Base-by-base conservation (phyloP, 2,888 invertebrate genomes). In the Tinea pellionella region DNA sequence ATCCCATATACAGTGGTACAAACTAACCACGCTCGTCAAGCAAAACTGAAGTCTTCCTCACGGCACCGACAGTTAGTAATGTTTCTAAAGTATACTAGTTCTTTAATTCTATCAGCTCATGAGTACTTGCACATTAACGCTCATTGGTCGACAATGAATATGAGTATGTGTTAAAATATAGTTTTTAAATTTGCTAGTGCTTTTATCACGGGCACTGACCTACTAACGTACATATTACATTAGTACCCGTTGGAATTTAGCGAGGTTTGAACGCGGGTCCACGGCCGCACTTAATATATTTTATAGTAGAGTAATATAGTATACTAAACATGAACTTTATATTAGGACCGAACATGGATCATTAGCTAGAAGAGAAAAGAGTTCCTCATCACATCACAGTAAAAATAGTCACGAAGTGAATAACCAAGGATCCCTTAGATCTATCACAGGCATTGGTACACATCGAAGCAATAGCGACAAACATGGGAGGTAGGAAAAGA, bases 1-100 rank as follows among this genome's bases (percentile, higher is more conserved):
- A 96, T 96, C 70, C 95, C 95, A 1, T 96, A 96, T 76, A 95
- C 95, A 0, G 94, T 95, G 55, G 95, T 96, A 13, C 94, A 95
- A 78, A 92, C 93, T 63, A 88, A 81, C 73, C 89, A 90, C 67
- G 89, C 90, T 30, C 88, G 90, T 59, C 90, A 90, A 64, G 83
- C 90, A 37, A 90, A 90, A 68, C 78, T 90, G 15, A 73, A 80
- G 29, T 82, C 84, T 2, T 77, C 87, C 18, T 81, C 87, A 9
- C 82, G 83, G 70, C 84, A 86, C 63, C 76, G 70, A 61, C 83
- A 79, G 87, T 87, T 68, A 70, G 80, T 66, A 60, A 41, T 56
- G 4, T 42, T n/a, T 24, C 6, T n/a, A n/a, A n/a, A n/a, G n/a
- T n/a, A n/a, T n/a, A n/a, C n/a, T n/a, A n/a, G n/a, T n/a, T n/a